Base-by-base conservation (phyloP, 2,888 invertebrate species). In the Phlogophora meticulosa region DNA sequence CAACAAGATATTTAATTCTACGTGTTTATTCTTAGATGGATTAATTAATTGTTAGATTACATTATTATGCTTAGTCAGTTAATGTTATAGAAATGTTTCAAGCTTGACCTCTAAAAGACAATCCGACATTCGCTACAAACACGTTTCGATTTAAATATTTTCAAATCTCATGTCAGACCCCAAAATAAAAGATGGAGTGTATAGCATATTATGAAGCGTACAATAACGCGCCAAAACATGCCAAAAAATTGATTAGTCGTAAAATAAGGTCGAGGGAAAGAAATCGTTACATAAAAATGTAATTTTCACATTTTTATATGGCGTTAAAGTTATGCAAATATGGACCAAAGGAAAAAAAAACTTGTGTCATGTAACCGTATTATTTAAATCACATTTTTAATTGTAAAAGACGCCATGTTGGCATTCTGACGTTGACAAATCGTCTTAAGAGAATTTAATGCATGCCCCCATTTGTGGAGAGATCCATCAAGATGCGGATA, bases 301-400 rank as follows among this genome's bases (percentile, higher is more conserved):
- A 13, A 38, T 57, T 52, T 56, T 56, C 38, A 40, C 42, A 46
- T n/a, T n/a, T n/a, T n/a, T n/a, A n/a, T n/a, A n/a, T n/a, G 46
- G 45, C 55, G 58, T 46, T 46, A 74, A 61, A 69, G 22, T 32
- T 52, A 38, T 15, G 34, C 15, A 22, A 56, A 43, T 36, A 76
- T 56, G 75, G 79, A 74, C 76, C 75, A 79, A 79, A 45, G 22
- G 40, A 65, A 36, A 67, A 51, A 32, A 42, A 34, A 10, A 5
- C n/a, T 42, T 43, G 10, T 57, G 43, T 51, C 71, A 32, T 58
- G 15, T 56, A 40, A 45, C 17, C 20, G 20, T 20, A 59, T 53
- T 38, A 49, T 48, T 38, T 38, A n/a, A 58, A 22, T 56, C 32
- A 32, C 10, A 17, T 72, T 78, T 49, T 40, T 10, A 46, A 52